phyloP scores from a whole-genome alignment of 2,888 invertebrate species.

The Drosophila affinis region DNA sequence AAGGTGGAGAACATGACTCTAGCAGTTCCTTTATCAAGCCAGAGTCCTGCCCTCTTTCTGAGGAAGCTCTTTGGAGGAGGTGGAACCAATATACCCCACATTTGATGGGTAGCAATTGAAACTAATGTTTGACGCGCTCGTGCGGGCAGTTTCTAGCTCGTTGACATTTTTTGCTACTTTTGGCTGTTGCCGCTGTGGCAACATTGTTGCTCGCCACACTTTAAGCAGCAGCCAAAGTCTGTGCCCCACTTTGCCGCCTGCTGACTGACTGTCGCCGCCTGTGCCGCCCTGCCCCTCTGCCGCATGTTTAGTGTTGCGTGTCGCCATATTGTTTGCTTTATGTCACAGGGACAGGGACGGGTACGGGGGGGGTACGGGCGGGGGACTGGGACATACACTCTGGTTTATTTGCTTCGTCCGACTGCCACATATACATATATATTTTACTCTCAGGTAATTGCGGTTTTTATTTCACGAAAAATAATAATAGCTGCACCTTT shows the following conservation, averaged over 20 bases:
- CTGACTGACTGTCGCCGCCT: conserved; percentile 1
- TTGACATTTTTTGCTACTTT: neutral
- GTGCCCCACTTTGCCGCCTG: neutral
- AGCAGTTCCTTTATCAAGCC: too few relatives aligned
- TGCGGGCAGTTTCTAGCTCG: conserved; percentile 1
- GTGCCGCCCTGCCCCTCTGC: conserved; percentile 13
- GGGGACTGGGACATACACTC: conserved; percentile 28
- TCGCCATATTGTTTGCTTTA: conserved; percentile 79
- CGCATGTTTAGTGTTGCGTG: conserved; percentile 75
- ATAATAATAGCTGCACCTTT: conserved; percentile 54
- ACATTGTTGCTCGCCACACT: conserved; percentile 62
- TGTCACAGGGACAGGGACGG: conserved; percentile 39
- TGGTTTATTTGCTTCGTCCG: conserved; percentile 52
- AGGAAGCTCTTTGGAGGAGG: too few relatives aligned
- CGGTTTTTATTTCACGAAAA: conserved; percentile 78
- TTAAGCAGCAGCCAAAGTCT: conserved; percentile 2
- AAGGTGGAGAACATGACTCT: too few relatives aligned
- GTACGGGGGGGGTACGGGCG: too few relatives aligned
- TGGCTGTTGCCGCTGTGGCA: conserved; percentile 45
- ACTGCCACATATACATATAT: conserved; percentile 38
- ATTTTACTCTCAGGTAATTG: conserved; percentile 75
- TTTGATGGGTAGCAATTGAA: conserved; percentile 27
- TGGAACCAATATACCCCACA: neutral
- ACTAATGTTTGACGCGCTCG: conserved; percentile 70
- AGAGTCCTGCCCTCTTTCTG: too few relatives aligned